phyloP scores from a whole-genome alignment of 2,797 vertebrate species.

The Intellagama lesueurii region DNA sequence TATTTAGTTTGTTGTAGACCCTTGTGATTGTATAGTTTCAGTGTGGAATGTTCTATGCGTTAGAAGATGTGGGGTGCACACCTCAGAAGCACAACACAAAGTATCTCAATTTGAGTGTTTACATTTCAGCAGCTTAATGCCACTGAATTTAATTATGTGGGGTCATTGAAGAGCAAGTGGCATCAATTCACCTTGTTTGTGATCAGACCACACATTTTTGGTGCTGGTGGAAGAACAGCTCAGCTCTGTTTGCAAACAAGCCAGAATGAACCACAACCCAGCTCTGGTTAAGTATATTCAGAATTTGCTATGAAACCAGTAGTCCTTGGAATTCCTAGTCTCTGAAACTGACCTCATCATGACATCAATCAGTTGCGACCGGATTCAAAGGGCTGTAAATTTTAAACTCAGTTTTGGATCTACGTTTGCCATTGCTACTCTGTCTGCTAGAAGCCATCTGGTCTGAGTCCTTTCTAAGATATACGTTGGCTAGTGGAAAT shows the following conservation, averaged over 20 bases:
- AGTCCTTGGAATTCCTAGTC: neutral
- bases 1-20: neutral
- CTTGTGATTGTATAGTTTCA: slow-evolving; percentile 9
- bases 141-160: neutral
- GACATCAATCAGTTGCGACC: neutral
- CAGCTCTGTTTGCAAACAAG: neutral
- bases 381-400: neutral
- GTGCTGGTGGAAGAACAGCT: neutral
- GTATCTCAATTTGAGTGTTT: neutral
- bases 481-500: neutral
- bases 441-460: neutral
- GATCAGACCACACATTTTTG: neutral
- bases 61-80: neutral
- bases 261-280: neutral
- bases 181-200: neutral
- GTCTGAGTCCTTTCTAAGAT: neutral
- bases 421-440: neutral
- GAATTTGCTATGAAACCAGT: neutral
- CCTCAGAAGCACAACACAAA: neutral
- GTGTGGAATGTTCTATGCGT: slow-evolving; percentile 15
- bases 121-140: neutral
- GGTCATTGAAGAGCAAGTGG: neutral
- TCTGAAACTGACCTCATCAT: neutral
- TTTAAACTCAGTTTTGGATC: neutral
- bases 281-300: neutral